phyloP scores from a whole-genome alignment of 2,113 vertebrate species.

The Xiphorhynchus elegans region DNA sequence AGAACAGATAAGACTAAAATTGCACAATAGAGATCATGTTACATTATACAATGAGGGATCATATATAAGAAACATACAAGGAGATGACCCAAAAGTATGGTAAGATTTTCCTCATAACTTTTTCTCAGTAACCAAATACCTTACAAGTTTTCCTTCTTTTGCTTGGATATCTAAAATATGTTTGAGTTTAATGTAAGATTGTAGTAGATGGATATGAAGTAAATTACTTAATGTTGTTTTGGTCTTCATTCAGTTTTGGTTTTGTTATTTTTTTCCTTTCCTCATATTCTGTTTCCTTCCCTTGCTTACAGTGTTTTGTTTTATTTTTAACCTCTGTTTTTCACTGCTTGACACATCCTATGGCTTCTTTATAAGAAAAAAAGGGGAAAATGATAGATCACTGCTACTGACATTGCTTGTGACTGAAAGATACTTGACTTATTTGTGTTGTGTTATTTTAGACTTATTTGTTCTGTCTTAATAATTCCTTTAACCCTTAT shows the following conservation, averaged over 20 bases:
- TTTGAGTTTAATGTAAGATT: neutral
- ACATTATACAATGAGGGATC: neutral
- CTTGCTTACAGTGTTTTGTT: neutral
- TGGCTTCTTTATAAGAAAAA: neutral
- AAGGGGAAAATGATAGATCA: neutral
- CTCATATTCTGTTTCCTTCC: neutral
- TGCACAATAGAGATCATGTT: neutral
- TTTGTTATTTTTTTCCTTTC: rapidly evolving
- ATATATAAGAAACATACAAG: neutral
- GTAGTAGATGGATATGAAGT: neutral
- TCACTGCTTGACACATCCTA: neutral
- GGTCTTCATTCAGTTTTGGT: neutral
- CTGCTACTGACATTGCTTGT: neutral
- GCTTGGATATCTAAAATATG: neutral
- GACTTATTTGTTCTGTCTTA: neutral
- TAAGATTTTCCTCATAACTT: neutral
- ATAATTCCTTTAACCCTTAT: neutral
- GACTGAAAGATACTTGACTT: neutral
- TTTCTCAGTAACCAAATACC: neutral
- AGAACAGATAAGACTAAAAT: neutral
- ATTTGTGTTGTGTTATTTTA: neutral
- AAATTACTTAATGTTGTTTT: neutral
- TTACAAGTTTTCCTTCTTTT: neutral
- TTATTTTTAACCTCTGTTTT: neutral
- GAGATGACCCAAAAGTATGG: neutral